These are phyloP conservation scores for Hyles lineata DNA, from an alignment of 2,888 invertebrate genomes.

Conservation along the genomic window DNA sequence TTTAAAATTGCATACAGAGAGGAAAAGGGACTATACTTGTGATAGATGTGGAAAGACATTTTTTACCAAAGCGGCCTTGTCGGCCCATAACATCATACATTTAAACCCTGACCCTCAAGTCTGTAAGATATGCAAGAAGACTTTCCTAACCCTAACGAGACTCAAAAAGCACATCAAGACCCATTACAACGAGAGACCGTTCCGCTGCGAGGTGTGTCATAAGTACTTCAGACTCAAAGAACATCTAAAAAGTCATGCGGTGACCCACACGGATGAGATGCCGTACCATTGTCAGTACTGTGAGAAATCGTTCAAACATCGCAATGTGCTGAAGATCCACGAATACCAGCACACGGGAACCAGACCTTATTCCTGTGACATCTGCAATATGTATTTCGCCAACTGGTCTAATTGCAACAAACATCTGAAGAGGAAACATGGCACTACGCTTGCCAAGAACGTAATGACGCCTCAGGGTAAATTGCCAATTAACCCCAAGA, in stretches of 20 bases:
- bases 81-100: conserved; percentile 15
- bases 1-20: conserved; percentile 3
- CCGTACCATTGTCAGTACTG: conserved; percentile 81
- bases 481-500: conserved; percentile 1
- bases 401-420: conserved; percentile 46
- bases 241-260: conserved; percentile 47
- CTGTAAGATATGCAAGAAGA: conserved; percentile 18
- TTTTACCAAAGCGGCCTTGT: background rate
- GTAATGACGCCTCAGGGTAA: conserved; percentile 28
- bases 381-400: conserved; percentile 26
- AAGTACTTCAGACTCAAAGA: conserved; percentile 29
- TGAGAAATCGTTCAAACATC: conserved; percentile 87
- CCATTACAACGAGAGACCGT: conserved; percentile 14
- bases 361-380: conserved; percentile 20
- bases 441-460: conserved; percentile 35
- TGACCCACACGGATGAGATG: conserved; percentile 1
- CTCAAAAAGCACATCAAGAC: conserved; percentile 9
- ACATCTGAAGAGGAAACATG: conserved; percentile 43
- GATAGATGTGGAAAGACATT: conserved; percentile 23
- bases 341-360: conserved; percentile 18
- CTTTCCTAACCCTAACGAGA: background rate
- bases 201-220: conserved; percentile 29
- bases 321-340: conserved; percentile 55
- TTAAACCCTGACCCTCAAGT: background rate
- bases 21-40: conserved; percentile 24